phyloP scores from a whole-genome alignment of 2,113 vertebrate species.

The Aviceda subcristata region DNA sequence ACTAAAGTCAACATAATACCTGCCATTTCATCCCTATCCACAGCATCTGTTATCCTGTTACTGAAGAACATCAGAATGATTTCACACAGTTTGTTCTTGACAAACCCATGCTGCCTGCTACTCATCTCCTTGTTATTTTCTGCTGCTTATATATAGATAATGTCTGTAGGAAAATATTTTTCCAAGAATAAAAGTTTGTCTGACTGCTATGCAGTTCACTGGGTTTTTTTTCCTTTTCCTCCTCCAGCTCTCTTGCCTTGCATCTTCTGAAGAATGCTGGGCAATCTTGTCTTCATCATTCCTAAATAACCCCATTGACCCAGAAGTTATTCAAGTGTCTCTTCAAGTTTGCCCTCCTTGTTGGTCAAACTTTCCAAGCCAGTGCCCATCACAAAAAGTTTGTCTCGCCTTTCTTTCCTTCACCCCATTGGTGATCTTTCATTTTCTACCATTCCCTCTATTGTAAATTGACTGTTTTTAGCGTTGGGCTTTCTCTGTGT shows the following conservation, averaged over 20 bases:
- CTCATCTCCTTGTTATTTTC: background rate
- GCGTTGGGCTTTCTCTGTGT: background rate
- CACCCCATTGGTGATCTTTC: background rate
- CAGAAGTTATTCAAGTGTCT: background rate
- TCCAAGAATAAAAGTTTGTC: background rate
- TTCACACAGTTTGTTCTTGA: conserved; percentile 1
- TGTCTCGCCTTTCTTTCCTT: background rate
- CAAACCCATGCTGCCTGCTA: background rate
- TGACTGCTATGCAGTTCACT: background rate
- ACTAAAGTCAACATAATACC: background rate
- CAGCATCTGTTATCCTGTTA: conserved; percentile 16
- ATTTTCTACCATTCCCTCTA: background rate
- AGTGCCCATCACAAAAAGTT: background rate
- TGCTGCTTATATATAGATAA: background rate
- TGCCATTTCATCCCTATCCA: conserved; percentile 5
- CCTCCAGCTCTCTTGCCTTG: background rate
- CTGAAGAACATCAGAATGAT: background rate
- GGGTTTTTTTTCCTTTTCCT: background rate
- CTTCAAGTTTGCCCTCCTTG: background rate
- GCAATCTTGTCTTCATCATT: background rate
- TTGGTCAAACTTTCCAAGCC: background rate
- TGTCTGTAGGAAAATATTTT: background rate
- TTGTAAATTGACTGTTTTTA: background rate
- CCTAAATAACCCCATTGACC: background rate
- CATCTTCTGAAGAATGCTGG: background rate